These are phyloP conservation scores for Pterocles gutturalis DNA, from an alignment of 2,113 vertebrate genomes.

Conservation along the genomic window DNA sequence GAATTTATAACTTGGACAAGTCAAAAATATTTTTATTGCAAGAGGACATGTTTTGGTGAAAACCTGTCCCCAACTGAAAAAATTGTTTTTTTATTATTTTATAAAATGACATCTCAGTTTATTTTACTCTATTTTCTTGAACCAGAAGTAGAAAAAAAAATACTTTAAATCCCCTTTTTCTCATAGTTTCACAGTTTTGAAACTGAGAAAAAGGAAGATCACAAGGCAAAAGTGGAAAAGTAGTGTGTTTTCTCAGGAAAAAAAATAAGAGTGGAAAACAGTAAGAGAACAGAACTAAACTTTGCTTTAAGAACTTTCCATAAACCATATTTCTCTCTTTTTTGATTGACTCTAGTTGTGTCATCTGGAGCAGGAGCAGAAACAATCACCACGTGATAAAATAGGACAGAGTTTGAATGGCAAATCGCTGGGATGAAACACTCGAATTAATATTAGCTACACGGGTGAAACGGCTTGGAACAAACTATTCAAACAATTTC, in stretches of 20 bases:
- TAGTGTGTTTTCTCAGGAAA: neutral
- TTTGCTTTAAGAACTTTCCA: neutral
- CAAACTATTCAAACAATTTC: slow-evolving; percentile 58
- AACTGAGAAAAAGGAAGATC: neutral
- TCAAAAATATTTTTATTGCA: neutral
- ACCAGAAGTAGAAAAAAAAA: rapidly evolving
- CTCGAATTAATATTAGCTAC: slow-evolving; percentile 58
- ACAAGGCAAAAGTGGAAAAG: neutral
- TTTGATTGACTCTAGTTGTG: neutral
- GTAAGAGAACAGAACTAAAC: neutral
- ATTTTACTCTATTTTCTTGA: neutral
- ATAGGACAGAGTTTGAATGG: neutral
- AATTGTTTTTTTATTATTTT: neutral
- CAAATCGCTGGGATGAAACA: slow-evolving; percentile 12
- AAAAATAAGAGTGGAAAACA: neutral
- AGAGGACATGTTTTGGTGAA: rapidly evolving
- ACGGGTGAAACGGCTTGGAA: slow-evolving; percentile 47
- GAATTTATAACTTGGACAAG: neutral
- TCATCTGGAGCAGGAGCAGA: neutral
- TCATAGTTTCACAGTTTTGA: neutral
- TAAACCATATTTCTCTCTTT: neutral
- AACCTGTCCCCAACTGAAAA: neutral
- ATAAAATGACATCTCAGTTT: neutral
- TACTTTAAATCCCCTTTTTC: neutral
- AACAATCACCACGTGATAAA: neutral